Evolutionary conservation across 2,888 invertebrate genomes (phyloP), one percentile per base, ranked within the genome.

Genomic region (Hyposoter dolosus): DNA sequence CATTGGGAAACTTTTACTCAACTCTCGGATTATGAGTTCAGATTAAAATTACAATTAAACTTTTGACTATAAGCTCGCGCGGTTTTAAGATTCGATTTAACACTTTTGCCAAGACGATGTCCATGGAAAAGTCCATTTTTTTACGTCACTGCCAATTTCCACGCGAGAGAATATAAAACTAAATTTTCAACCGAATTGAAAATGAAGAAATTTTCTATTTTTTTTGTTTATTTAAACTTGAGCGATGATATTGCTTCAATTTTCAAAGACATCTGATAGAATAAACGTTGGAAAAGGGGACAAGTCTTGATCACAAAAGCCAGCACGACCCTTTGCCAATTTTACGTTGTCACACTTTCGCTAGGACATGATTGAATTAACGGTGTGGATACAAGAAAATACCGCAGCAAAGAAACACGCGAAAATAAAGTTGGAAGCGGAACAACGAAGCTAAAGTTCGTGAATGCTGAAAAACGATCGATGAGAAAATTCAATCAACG

Each of bases 401-500:
- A 72, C 47, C 47, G 69, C 35, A 32, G 35, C 43, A 40, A 53
- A 68, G 68, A 28, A 68, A 56, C n/a, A 45, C 23, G 45, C 19
- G 72, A 71, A 19, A 23, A 83, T 72, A 47, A 72, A 76, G 47
- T 23, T 7, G 19, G 7, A 12, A 53, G 35, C 35, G 28, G 17
- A 23, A 50, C 45, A 23, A 43, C 72, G 60, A 53, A 63, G 66
- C 47, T 68, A 60, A 74, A 79, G 50, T 83, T 56, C 19, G 79
- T 45, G 63, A 32, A 71, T 65, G 83, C 35, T 19, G 60, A 60
- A 60, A 23, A 43, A 35, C 50, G 78, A 60, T 75, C 79, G 85
- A 85, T 83, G 83, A 76, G 83, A 28, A 79, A 85, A 84, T 85
- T 83, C 65, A 83, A 83, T 85, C 65, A 71, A 71, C 78, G 85